Percentiles rank a stretch among this genome's conserved stretches.
Conservation (phyloP, 1,140 invertebrate genomes). For the Drosophila nikananu region DNA sequence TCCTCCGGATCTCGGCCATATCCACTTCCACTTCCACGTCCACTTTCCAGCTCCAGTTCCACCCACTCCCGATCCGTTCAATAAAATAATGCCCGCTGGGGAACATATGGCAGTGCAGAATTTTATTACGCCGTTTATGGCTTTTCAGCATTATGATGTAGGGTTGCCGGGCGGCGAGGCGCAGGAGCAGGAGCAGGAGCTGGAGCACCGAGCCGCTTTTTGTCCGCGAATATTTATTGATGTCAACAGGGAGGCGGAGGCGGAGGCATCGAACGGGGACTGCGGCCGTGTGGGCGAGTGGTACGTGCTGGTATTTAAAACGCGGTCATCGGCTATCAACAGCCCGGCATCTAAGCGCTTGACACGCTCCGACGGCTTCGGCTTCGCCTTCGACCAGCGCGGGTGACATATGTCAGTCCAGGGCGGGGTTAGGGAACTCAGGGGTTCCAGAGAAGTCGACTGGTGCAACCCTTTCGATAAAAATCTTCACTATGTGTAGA, state of each 20-base stretch:
- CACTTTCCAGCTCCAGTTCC: slow-evolving; percentile 30
- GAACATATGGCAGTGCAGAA: slow-evolving; percentile 83
- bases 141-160: slow-evolving; percentile 78
- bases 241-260: slow-evolving; percentile 64
- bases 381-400: slow-evolving; percentile 52
- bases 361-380: slow-evolving; percentile 69
- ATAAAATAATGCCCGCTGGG: slow-evolving; percentile 83
- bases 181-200: neutral
- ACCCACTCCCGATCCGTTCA: slow-evolving; percentile 59
- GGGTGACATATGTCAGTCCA: slow-evolving; percentile 72
- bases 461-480: slow-evolving; percentile 74
- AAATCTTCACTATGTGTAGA: slow-evolving; percentile 68
- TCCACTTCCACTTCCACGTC: slow-evolving; percentile 28
- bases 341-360: slow-evolving; percentile 72
- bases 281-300: slow-evolving; percentile 26
- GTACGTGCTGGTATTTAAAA: slow-evolving; percentile 80
- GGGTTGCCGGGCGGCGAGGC: slow-evolving; percentile 6
- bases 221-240: slow-evolving; percentile 82
- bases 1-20: slow-evolving; percentile 37
- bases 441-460: slow-evolving; percentile 8
- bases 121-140: slow-evolving; percentile 83
- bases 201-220: slow-evolving; percentile 8
- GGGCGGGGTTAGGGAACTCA: neutral
- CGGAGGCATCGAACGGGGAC: neutral
- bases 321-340: slow-evolving; percentile 73